Evolutionary conservation across 2,113 vertebrate species (phyloP).

Genomic region (Channa argus): DNA sequence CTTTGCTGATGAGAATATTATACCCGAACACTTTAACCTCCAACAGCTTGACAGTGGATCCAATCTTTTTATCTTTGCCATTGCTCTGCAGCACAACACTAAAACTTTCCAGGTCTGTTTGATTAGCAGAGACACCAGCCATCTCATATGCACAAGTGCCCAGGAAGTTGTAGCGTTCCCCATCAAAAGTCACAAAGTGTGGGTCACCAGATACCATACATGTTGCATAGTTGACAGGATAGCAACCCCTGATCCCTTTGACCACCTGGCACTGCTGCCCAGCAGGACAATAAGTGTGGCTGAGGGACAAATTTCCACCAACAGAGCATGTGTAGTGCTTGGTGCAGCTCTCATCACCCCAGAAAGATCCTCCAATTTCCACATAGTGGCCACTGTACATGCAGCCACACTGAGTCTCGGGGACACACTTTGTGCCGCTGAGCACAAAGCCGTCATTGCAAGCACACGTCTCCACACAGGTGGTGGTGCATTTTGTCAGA

Average conservation of each 20-base stretch:
- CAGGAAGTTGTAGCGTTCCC: slow-evolving; percentile 78
- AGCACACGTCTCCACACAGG: slow-evolving; percentile 66
- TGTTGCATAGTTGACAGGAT: slow-evolving; percentile 30
- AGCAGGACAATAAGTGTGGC: neutral
- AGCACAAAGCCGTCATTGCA: slow-evolving; percentile 62
- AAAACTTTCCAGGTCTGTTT: slow-evolving; percentile 70
- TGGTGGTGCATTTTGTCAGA: slow-evolving; percentile 44
- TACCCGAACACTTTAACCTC: slow-evolving; percentile 76
- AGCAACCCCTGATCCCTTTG: slow-evolving; percentile 57
- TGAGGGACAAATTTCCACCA: slow-evolving; percentile 53
- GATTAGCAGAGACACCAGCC: slow-evolving; percentile 56
- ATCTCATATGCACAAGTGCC: slow-evolving; percentile 84
- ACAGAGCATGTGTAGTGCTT: slow-evolving; percentile 56
- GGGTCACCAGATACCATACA: slow-evolving; percentile 80
- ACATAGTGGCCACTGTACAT: slow-evolving; percentile 43
- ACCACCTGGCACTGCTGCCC: slow-evolving; percentile 69
- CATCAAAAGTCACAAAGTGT: slow-evolving; percentile 82
- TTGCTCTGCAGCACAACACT: slow-evolving; percentile 81
- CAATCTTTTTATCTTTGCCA: slow-evolving; percentile 15
- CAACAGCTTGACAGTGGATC: slow-evolving; percentile 70
- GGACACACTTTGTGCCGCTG: slow-evolving; percentile 58
- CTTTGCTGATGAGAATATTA: slow-evolving; percentile 57
- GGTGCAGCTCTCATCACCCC: slow-evolving; percentile 64
- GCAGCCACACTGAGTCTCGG: slow-evolving; percentile 62
- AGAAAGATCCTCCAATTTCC: slow-evolving; percentile 63